These are phyloP conservation scores for Tetraneura akinire DNA, from an alignment of 1,140 invertebrate species.

Conservation along the genomic window DNA sequence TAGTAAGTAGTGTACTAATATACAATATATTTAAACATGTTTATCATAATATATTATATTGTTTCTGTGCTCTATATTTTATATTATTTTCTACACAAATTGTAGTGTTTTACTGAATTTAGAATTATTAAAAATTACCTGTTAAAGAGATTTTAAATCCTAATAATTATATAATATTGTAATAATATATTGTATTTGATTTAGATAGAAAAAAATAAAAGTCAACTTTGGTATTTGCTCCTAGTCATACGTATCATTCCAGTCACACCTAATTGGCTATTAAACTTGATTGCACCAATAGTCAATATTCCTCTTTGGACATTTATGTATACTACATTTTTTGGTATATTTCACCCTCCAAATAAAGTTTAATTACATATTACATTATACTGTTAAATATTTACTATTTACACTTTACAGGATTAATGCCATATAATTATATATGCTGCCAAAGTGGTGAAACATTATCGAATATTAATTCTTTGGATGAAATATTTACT, in stretches of 20 bases:
- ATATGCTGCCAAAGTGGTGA: constrained; percentile 37
- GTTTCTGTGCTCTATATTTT: no score
- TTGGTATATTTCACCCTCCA: not conserved
- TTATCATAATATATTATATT: no score
- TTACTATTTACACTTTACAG: not conserved
- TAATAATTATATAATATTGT: not conserved
- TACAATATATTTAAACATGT: no score
- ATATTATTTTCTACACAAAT: no score
- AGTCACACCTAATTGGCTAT: constrained; percentile 26
- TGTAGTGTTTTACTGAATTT: no score
- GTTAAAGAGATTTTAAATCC: no score
- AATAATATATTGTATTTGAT: not conserved
- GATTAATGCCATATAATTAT: constrained; percentile 45
- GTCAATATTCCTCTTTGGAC: constrained; percentile 32
- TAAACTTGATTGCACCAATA: constrained; percentile 16
- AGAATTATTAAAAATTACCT: no score
- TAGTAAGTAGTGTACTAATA: constrained; percentile 8
- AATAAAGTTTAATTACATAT: no score
- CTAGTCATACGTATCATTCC: constrained; percentile 26
- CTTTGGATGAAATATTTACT: constrained; percentile 38
- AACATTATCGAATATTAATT: constrained; percentile 14
- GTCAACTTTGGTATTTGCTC: constrained; percentile 42
- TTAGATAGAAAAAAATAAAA: constrained; percentile 9
- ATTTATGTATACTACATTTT: constrained; percentile 35
- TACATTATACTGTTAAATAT: not conserved